Base-by-base conservation (phyloP, 1,140 invertebrate genomes). In the Nebria ingens region DNA sequence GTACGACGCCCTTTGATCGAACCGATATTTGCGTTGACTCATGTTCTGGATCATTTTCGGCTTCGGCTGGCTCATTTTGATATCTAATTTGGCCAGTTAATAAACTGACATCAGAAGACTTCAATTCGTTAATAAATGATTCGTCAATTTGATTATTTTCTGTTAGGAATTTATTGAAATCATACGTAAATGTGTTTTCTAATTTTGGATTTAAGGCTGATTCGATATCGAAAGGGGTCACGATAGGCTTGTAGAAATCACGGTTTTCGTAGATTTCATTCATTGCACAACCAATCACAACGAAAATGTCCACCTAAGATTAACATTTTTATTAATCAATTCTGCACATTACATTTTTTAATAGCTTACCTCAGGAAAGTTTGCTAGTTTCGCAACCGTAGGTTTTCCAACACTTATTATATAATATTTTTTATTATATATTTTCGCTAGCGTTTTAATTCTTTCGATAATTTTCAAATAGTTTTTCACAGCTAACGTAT, bases 181-280 rank as follows among this genome's bases (percentile, higher is more conserved):
- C 70, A 60, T 77, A 73, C 56, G 61, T 55, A 51, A 68, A 68
- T n/a, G 55, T 49, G 19, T 57, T 49, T n/a, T 29, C 25, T 15
- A 55, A 20, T 23, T 58, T 75, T 66, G 62, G 72, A 76, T 88
- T 89, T 40, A 92, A 79, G 2, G 93, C 94, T 23, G 95, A 74
- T 74, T 97, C 94, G 34, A 96, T 75, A 73, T 98, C 94, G 73
- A 83, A 93, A 2, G 93, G 87, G n/a, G 90, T 92, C 1, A 94
- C 81, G 50, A 98, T 81, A 2, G 93, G 92, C 64, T 87, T 88
- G 55, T 89, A 87, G 69, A 91, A 94, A 29, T 96, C 91, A 64
- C 85, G 82, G 42, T 81, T 86, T 65, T 90, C 86, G 60, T 91
- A 84, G 45, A 94, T 72, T 57, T 84, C 81, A 70, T 87, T 93